phyloP scores from a whole-genome alignment of 1,140 invertebrate species.

The Diabrotica undecimpunctata region DNA sequence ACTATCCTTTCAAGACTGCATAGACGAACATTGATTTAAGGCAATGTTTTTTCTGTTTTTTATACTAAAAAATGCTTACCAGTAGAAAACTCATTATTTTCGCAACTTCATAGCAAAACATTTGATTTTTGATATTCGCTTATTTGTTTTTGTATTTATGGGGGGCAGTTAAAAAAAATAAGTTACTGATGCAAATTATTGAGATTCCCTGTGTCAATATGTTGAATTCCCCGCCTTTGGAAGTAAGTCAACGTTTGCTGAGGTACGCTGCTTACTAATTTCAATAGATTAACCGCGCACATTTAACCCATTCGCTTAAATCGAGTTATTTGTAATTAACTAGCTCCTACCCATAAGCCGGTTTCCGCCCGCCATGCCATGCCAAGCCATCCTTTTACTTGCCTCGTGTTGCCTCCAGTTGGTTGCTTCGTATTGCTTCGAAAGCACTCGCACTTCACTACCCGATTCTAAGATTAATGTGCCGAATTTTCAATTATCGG shows the following conservation, averaged over 20 bases:
- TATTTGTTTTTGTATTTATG: too few relatives aligned
- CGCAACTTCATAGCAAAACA: too few relatives aligned
- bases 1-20: too few relatives aligned
- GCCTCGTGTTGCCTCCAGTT: background rate
- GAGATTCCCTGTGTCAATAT: too few relatives aligned
- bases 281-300: constrained; percentile 49
- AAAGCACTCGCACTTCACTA: background rate
- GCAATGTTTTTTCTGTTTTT: too few relatives aligned
- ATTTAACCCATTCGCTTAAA: constrained; percentile 48
- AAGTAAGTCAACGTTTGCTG: constrained; percentile 45
- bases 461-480: constrained; percentile 36
- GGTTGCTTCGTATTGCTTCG: background rate
- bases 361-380: constrained; percentile 21
- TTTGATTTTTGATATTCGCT: too few relatives aligned
- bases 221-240: constrained; percentile 1
- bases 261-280: constrained; percentile 48
- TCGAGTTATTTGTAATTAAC: constrained; percentile 51
- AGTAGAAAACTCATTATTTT: too few relatives aligned
- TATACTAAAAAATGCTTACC: too few relatives aligned
- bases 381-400: background rate
- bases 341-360: constrained; percentile 30
- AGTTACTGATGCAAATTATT: too few relatives aligned
- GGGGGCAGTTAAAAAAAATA: too few relatives aligned
- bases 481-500: constrained; percentile 39
- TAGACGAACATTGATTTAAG: too few relatives aligned